phyloP scores from a whole-genome alignment of 2,888 invertebrate species.

The Protonemura montana region DNA sequence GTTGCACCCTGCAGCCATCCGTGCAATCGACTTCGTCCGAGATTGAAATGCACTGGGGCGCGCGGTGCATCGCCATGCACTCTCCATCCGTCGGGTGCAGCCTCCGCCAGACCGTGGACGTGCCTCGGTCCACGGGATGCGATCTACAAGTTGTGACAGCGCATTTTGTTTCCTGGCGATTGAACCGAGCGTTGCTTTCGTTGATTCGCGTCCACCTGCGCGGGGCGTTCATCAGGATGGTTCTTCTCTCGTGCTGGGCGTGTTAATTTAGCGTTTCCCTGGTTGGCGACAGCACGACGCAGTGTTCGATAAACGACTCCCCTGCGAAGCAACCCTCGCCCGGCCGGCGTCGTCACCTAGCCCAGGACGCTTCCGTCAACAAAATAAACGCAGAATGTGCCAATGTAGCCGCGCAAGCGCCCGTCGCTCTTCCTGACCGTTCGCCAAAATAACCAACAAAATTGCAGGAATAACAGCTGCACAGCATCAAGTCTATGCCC shows the following conservation, averaged over 20 bases:
- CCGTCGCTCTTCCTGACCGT: background rate
- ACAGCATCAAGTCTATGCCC: background rate
- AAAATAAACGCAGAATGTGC: background rate
- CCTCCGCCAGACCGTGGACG: no score
- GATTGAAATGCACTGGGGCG: background rate
- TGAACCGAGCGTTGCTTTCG: background rate
- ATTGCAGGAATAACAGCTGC: constrained; percentile 18
- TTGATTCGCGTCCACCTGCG: background rate
- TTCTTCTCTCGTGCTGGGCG: background rate
- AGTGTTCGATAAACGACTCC: background rate
- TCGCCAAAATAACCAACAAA: constrained; percentile 21
- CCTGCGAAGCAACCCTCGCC: background rate
- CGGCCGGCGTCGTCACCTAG: background rate
- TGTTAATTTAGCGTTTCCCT: background rate
- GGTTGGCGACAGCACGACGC: background rate
- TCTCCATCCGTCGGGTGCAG: no score
- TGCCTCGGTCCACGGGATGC: no score
- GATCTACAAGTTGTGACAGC: background rate
- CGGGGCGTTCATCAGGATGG: background rate
- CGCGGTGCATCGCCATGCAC: no score
- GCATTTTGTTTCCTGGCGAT: background rate
- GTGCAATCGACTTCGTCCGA: background rate
- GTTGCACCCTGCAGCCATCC: background rate
- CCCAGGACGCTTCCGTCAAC: background rate
- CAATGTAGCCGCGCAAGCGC: background rate